Conservation (phyloP, 2,888 invertebrate species). For the Muschampia plurimacula region DNA sequence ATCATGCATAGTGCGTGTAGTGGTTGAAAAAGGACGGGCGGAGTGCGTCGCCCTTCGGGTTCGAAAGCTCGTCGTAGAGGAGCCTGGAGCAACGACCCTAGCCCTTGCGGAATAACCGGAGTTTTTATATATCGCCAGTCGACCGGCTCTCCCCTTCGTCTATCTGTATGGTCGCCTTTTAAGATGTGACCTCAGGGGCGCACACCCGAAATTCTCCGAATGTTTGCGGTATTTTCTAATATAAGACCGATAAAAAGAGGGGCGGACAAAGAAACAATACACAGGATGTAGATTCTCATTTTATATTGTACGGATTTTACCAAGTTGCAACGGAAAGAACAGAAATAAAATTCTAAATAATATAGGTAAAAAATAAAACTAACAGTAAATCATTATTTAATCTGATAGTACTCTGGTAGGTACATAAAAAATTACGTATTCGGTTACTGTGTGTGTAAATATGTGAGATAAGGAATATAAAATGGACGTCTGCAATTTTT, state of each 20-base stretch:
- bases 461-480: background rate
- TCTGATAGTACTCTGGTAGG: background rate
- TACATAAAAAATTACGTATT: no score
- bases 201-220: constrained; percentile 39
- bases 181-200: constrained; percentile 39
- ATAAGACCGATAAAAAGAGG: constrained; percentile 23
- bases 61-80: constrained; percentile 64
- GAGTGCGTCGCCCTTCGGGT: constrained; percentile 72
- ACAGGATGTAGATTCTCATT: background rate
- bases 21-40: constrained; percentile 55
- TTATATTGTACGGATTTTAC: background rate
- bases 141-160: constrained; percentile 55
- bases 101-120: constrained; percentile 71
- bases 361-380: background rate
- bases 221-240: constrained; percentile 34
- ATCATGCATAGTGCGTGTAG: constrained; percentile 53
- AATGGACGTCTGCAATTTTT: background rate
- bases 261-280: constrained; percentile 5
- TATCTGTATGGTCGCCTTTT: constrained; percentile 54
- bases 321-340: no score
- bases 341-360: no score
- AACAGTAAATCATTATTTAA: background rate
- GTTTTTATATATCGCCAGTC: constrained; percentile 58
- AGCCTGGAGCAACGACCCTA: constrained; percentile 78
- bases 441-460: background rate